phyloP scores from a whole-genome alignment of 1,140 invertebrate genomes.

The Trichoplusia ni region DNA sequence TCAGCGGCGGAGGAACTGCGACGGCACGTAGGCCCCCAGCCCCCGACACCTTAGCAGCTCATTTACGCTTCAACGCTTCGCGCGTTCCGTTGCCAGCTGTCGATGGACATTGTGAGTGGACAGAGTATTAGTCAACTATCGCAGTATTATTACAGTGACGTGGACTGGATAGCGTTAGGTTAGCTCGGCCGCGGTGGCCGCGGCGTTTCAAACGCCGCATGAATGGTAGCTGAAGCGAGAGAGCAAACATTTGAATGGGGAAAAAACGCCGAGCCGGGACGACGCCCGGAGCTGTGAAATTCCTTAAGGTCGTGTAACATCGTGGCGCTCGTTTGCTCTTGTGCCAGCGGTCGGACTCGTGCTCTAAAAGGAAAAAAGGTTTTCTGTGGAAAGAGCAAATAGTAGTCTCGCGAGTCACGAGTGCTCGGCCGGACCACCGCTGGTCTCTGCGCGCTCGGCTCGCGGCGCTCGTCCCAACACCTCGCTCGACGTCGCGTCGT shows the following conservation, averaged over 20 bases:
- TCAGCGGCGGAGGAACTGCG: constrained; percentile 73
- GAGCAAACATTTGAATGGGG: constrained; percentile 76
- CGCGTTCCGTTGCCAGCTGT: constrained; percentile 77
- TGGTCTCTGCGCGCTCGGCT: constrained; percentile 47
- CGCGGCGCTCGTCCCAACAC: constrained; percentile 39
- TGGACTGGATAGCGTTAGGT: constrained; percentile 78
- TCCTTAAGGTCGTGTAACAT: constrained; percentile 78
- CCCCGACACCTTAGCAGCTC: constrained; percentile 59
- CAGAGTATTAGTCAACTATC: constrained; percentile 81
- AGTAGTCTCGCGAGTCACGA: constrained; percentile 78
- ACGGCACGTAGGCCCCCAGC: constrained; percentile 66
- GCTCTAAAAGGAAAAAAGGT: constrained; percentile 78
- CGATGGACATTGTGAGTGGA: constrained; percentile 76
- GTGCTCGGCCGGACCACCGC: constrained; percentile 76
- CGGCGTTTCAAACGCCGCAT: constrained; percentile 68
- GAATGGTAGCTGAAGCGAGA: constrained; percentile 77
- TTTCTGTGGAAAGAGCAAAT: constrained; percentile 77
- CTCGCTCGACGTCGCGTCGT: constrained; percentile 36
- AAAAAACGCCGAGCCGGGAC: constrained; percentile 67
- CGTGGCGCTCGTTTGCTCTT: constrained; percentile 77
- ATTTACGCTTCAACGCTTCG: constrained; percentile 77
- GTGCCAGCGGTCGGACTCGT: constrained; percentile 68
- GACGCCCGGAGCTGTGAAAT: constrained; percentile 76
- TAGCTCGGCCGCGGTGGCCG: constrained; percentile 70
- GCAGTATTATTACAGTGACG: constrained; percentile 81